Evolutionary conservation across 2,888 invertebrate species (phyloP).

Genomic region (Podabrus alpinus): DNA sequence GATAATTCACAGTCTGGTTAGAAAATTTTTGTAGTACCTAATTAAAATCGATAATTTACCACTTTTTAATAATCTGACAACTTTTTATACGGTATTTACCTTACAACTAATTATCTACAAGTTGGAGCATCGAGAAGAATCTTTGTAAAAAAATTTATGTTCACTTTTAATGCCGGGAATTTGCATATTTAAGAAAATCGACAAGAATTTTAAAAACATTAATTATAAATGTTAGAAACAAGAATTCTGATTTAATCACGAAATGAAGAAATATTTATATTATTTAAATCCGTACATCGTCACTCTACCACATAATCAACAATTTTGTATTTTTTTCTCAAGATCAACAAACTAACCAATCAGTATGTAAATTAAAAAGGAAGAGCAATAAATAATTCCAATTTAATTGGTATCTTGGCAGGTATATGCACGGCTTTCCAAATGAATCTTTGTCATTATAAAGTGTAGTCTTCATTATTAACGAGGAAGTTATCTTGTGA

Average conservation of each 20-base stretch:
- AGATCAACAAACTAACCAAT: slow-evolving; percentile 13
- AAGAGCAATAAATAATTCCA: slow-evolving; percentile 20
- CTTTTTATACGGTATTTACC: background rate
- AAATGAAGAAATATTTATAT: slow-evolving; percentile 21
- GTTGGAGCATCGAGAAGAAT: background rate
- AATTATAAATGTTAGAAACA: slow-evolving; percentile 3
- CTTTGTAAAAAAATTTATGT: background rate
- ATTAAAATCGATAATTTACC: background rate
- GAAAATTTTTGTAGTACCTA: background rate
- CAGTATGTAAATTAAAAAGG: slow-evolving; percentile 24
- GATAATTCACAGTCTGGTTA: background rate
- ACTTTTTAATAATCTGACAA: background rate
- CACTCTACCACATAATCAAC: slow-evolving; percentile 16
- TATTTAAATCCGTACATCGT: slow-evolving; percentile 17
- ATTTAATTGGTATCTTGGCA: slow-evolving; percentile 25
- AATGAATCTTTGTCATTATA: slow-evolving; percentile 23
- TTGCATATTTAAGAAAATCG: slow-evolving; percentile 15
- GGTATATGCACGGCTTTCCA: slow-evolving; percentile 17
- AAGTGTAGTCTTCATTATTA: slow-evolving; percentile 24
- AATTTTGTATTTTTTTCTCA: slow-evolving; percentile 19
- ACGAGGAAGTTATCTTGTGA: background rate
- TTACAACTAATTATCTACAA: background rate
- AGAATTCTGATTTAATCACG: slow-evolving; percentile 8
- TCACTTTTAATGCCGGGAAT: background rate
- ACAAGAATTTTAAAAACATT: slow-evolving; percentile 13